Percentiles rank a stretch among this genome's conserved stretches.
These are phyloP conservation scores for Pocillopora grandis DNA, from an alignment of 92 coral and sea anemone genomes.

Conservation along the genomic window DNA sequence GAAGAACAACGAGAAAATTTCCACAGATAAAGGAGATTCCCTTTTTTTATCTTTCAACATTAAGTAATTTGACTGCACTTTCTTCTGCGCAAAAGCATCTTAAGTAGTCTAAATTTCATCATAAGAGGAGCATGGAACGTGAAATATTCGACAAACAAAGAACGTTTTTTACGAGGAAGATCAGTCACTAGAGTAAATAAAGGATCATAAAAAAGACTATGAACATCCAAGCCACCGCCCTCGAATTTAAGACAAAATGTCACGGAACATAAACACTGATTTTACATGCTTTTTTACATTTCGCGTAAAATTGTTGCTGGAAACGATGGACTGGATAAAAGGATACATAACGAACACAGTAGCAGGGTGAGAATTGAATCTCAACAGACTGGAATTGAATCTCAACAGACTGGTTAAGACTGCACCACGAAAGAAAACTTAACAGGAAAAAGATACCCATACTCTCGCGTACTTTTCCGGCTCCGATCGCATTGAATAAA, in stretches of 20 bases:
- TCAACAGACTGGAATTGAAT: no score
- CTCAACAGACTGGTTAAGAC: no score
- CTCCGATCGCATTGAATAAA: no score
- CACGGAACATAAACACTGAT: neutral
- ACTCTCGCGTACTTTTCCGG: no score
- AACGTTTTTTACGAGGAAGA: neutral
- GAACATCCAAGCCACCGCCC: constrained; percentile 1
- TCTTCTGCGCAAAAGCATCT: constrained; percentile 8
- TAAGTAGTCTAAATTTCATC: neutral
- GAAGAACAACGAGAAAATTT: neutral
- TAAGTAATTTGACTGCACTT: neutral
- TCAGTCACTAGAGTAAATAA: neutral
- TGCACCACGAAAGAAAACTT: no score
- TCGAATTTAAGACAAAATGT: neutral
- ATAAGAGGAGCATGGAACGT: neutral
- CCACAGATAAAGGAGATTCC: neutral
- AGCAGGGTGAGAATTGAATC: no score
- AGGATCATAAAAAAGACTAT: no score
- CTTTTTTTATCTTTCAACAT: constrained; percentile 11
- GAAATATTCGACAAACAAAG: neutral
- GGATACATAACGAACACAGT: no score
- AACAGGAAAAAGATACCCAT: no score
- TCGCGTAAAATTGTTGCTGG: neutral
- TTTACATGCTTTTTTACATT: neutral
- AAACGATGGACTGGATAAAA: no score